Evolutionary conservation across 2,113 vertebrate species (phyloP), one percentile per base, ranked within the genome.

Genomic region (Calypte anna): DNA sequence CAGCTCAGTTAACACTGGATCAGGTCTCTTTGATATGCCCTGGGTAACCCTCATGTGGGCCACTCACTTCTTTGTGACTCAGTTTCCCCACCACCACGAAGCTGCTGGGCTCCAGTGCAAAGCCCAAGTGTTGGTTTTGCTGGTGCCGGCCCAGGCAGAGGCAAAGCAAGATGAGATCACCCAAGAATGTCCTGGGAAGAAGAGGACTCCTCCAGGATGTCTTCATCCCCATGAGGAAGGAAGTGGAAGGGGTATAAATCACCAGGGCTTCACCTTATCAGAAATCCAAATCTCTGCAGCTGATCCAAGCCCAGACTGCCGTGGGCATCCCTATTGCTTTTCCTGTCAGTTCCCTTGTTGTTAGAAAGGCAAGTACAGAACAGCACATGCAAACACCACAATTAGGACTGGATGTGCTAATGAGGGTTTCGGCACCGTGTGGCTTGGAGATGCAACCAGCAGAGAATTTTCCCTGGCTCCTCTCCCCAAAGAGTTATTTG

Each of bases 351-450:
- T 95, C 88, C 83, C 87, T 66, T 33, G 57, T 54, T 86, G 80
- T 94, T 87, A 46, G 91, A 89, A 91, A 91, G 94, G 91, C 95
- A 95, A 89, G 92, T 93, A 74, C 84, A 59, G 94, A 95, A 93
- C 68, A 53, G 94, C 93, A 92, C 82, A 78, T 63, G 93, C 88
- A 91, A 95, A 94, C 73, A 84, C 30, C 73, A 76, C 96, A 93
- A 94, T 95, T 96, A 96, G 83, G 54, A 40, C 46, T 78, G 86
- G 7, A 43, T 86, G 79, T 21, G 91, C 82, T 97, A 95, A 96
- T 91, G 43, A 96, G 84, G 84, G 28, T 59, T 88, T 91, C 63
- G 83, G 96, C 89, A 92, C 89, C 90, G 36, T 9, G 75, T 30
- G 33, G 83, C 81, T 92, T 81, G 86, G 82, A 76, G 12, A 59